Conservation (phyloP, 2,113 vertebrate genomes). For the Psittacula cyanocephala region DNA sequence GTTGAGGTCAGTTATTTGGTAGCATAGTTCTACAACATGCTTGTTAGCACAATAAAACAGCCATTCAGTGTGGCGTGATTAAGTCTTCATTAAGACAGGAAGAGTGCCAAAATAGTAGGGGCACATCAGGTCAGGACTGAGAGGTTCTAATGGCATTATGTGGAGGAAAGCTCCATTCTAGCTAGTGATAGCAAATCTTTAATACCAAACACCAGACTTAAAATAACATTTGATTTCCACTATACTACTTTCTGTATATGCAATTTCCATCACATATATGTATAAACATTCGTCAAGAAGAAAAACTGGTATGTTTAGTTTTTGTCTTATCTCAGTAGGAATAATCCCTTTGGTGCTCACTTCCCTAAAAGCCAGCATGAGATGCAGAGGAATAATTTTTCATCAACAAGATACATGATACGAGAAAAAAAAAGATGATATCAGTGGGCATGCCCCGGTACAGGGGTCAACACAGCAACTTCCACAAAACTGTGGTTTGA, state of each 20-base stretch:
- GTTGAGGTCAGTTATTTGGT: background rate
- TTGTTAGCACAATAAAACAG: background rate
- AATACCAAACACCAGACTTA: background rate
- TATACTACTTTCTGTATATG: background rate
- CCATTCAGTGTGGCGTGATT: background rate
- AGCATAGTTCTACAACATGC: background rate
- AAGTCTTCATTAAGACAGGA: constrained; percentile 28
- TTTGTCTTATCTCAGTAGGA: background rate
- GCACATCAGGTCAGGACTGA: constrained; percentile 20
- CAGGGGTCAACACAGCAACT: background rate
- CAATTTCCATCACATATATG: background rate
- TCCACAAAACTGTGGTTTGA: background rate
- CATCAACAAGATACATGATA: background rate
- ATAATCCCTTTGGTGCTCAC: background rate
- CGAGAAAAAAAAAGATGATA: background rate
- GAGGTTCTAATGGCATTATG: background rate
- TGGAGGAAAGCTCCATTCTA: background rate
- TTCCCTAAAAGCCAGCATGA: background rate
- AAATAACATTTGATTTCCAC: background rate
- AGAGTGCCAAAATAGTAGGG: constrained; percentile 3
- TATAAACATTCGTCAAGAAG: background rate
- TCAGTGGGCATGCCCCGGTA: background rate
- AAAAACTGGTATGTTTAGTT: background rate
- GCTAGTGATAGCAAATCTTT: background rate
- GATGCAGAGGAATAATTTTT: background rate